Evolutionary conservation across 2,888 invertebrate species (phyloP).

Genomic region (Lasioglossum morio): DNA sequence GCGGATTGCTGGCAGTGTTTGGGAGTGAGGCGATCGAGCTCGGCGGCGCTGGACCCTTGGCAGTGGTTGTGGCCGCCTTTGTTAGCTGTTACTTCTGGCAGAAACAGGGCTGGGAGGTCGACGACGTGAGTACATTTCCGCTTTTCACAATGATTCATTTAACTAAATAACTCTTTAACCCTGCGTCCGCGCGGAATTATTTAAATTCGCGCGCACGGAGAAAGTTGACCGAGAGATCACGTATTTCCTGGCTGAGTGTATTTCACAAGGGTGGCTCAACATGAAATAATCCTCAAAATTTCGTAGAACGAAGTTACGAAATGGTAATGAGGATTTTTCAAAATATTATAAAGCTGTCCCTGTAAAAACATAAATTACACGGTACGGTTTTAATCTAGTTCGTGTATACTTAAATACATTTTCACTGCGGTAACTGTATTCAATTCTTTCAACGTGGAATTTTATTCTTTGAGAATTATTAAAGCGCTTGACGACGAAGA

Average conservation of each 20-base stretch:
- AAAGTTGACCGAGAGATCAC: not conserved
- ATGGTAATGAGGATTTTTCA: not conserved
- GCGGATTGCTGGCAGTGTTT: conserved; percentile 93
- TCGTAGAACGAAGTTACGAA: not conserved
- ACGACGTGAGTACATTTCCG: conserved; percentile 86
- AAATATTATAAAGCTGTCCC: not conserved
- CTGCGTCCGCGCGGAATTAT: conserved; percentile 1
- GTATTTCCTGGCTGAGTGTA: not conserved
- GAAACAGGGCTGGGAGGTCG: conserved; percentile 93
- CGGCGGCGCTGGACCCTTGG: conserved; percentile 92
- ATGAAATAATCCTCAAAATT: not conserved
- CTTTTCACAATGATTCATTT: not conserved
- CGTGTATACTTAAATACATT: not conserved
- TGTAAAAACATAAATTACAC: not conserved
- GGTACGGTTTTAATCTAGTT: not conserved
- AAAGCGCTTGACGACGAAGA: not conserved
- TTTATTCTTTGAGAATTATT: not conserved
- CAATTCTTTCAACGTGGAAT: not conserved
- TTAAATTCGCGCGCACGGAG: not conserved
- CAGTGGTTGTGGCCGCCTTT: conserved; percentile 93
- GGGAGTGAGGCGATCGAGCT: conserved; percentile 92
- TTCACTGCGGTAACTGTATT: not conserved
- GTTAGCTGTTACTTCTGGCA: conserved; percentile 93
- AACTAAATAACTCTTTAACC: not conserved
- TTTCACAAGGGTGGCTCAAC: no score